These are phyloP conservation scores for Lepidonotus clava DNA, from an alignment of 2,888 invertebrate genomes.

Conservation along the genomic window DNA sequence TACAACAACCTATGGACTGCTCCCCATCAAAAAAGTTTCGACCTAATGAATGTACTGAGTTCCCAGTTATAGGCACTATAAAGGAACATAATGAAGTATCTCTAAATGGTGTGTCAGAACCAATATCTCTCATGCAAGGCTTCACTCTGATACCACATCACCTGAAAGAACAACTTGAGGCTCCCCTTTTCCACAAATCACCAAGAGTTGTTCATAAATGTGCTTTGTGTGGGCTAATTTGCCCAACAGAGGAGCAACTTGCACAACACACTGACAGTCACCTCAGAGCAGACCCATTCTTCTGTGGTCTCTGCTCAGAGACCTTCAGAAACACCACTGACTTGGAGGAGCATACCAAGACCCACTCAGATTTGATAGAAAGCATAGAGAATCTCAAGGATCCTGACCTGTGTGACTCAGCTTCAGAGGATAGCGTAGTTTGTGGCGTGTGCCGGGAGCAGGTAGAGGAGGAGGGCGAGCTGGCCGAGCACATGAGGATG, in stretches of 20 bases:
- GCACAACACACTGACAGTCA: background rate
- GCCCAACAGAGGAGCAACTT: background rate
- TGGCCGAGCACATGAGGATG: constrained; percentile 24
- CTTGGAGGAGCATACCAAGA: background rate
- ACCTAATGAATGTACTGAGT: no score
- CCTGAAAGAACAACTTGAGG: no score
- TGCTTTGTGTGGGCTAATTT: background rate
- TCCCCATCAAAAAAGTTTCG: no score
- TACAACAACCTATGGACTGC: no score
- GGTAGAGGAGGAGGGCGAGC: constrained; percentile 1
- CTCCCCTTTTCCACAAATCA: no score
- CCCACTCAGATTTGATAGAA: background rate
- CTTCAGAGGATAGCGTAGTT: background rate
- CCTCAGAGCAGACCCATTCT: constrained; percentile 21
- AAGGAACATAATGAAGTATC: no score
- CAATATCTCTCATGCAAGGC: no score
- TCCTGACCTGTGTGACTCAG: background rate
- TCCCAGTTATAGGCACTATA: no score
- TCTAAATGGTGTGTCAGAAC: no score
- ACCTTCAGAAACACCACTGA: constrained; percentile 34
- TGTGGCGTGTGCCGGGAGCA: constrained; percentile 9
- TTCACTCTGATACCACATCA: no score
- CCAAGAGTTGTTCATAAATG: background rate
- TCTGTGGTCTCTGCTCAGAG: background rate
- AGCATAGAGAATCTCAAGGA: constrained; percentile 1